Conservation (phyloP, 2,113 vertebrate genomes). For the Cyprichromis sp. region DNA sequence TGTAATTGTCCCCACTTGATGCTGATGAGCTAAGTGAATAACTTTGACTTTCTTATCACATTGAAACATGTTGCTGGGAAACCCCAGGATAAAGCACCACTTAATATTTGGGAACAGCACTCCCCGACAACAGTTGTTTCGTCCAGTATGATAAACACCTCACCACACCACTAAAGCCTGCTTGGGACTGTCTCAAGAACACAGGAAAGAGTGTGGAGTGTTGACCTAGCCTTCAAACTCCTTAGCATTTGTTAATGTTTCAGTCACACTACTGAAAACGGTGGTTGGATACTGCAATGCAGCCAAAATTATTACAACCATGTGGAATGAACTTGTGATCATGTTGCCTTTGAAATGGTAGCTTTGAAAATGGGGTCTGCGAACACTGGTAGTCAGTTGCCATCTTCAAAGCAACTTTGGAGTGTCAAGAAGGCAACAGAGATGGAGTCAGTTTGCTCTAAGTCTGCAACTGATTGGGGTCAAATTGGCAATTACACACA, state of each 20-base stretch:
- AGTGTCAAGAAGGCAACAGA: neutral
- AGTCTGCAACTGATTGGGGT: neutral
- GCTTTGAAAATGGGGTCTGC: neutral
- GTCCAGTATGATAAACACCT: neutral
- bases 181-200: neutral
- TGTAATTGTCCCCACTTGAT: neutral
- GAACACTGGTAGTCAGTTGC: neutral
- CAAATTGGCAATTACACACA: neutral
- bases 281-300: neutral
- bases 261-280: neutral
- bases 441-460: neutral
- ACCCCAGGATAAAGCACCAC: neutral
- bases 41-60: neutral
- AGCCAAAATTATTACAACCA: neutral
- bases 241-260: neutral
- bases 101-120: neutral
- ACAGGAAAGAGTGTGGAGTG: neutral
- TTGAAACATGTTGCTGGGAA: neutral
- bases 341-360: neutral
- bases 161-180: neutral
- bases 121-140: neutral
- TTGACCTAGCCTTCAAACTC: neutral
- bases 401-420: neutral
- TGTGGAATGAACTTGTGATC: neutral
- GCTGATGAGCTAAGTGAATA: neutral